phyloP scores from a whole-genome alignment of 35 echinoderm and acorn worm species.

The Apostichopus californicus region DNA sequence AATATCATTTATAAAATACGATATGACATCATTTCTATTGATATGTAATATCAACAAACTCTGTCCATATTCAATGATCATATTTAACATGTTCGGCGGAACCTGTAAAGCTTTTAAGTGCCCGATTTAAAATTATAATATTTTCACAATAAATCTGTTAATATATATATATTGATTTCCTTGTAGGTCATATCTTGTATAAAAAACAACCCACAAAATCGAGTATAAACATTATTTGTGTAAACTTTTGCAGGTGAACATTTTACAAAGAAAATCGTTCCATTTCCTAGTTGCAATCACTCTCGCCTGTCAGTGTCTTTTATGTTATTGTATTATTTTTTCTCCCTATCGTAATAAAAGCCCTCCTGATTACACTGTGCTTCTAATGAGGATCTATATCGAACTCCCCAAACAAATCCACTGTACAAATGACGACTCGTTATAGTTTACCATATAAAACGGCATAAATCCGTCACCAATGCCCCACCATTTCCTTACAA shows the following conservation, averaged over 20 bases:
- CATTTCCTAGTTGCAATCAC: not conserved
- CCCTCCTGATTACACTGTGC: slow-evolving; percentile 11
- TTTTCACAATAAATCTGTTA: no score
- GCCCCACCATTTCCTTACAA: not conserved
- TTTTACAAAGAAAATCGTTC: not conserved
- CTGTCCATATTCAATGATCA: no score
- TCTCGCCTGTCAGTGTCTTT: not conserved
- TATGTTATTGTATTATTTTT: not conserved
- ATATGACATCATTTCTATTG: no score
- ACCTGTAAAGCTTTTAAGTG: no score
- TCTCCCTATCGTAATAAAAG: not conserved
- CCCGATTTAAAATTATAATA: no score
- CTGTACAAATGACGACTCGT: not conserved
- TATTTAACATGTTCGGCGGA: no score
- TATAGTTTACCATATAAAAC: not conserved
- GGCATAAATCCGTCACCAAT: slow-evolving; percentile 22
- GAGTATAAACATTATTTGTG: not conserved
- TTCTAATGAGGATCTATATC: not conserved
- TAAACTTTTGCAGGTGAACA: not conserved
- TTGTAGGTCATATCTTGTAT: not conserved
- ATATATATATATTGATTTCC: no score
- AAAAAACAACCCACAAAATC: not conserved
- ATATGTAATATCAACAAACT: no score
- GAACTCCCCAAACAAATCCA: slow-evolving; percentile 5
- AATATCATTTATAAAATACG: no score